Evolutionary conservation across 2,888 invertebrate genomes (phyloP).

Genomic region (Nephrotoma flavescens): DNA sequence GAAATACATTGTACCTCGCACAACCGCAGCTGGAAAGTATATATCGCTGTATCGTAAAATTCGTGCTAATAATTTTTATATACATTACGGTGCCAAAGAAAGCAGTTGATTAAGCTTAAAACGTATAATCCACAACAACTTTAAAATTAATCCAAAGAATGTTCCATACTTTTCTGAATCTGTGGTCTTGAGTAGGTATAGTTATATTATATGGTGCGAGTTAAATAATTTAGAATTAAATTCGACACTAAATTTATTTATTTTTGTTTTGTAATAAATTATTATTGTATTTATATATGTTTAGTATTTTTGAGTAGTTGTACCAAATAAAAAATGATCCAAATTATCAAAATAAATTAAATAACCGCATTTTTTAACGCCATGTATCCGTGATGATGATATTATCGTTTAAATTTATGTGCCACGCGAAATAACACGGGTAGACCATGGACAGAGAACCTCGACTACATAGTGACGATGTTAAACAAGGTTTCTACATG

Average conservation of each 20-base stretch:
- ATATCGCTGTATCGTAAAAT: slow-evolving; percentile 67
- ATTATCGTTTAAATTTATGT: too few relatives aligned
- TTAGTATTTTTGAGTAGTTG: not conserved
- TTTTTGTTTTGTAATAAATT: not conserved
- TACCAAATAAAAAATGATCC: not conserved
- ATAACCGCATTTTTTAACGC: too few relatives aligned
- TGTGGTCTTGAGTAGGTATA: not conserved
- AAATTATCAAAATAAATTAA: too few relatives aligned
- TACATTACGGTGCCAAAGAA: slow-evolving; percentile 26
- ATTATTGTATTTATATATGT: not conserved
- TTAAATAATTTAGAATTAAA: not conserved
- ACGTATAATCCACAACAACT: not conserved
- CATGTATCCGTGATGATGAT: too few relatives aligned
- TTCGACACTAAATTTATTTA: not conserved
- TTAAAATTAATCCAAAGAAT: not conserved
- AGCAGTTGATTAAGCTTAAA: not conserved
- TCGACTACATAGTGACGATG: too few relatives aligned
- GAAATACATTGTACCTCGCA: slow-evolving; percentile 65
- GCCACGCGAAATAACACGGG: too few relatives aligned
- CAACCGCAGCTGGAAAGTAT: slow-evolving; percentile 71
- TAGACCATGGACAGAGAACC: too few relatives aligned
- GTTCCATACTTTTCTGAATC: not conserved
- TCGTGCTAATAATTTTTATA: slow-evolving; percentile 36
- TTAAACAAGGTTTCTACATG: too few relatives aligned
- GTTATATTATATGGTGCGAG: not conserved